Evolutionary conservation across 2,797 vertebrate species (phyloP).

Genomic region (Neoniphon sammara): DNA sequence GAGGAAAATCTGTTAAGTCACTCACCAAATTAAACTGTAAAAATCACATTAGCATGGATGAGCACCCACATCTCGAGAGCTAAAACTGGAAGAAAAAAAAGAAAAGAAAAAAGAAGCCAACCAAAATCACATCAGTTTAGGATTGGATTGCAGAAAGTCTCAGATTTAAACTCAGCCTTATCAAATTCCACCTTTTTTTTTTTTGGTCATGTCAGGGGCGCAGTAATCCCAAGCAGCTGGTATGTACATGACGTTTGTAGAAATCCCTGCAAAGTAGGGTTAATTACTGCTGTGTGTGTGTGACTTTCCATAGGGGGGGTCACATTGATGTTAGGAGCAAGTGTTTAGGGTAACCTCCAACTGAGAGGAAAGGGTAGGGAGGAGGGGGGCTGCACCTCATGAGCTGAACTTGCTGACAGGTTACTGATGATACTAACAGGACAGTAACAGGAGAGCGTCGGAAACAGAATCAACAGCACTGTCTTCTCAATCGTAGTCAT

Average conservation of each 20-base stretch:
- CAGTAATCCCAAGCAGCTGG: slow-evolving; percentile 58
- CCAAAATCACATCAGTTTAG: no score
- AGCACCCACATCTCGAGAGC: slow-evolving; percentile 1
- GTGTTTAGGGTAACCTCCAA: slow-evolving; percentile 54
- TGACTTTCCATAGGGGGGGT: slow-evolving; percentile 43
- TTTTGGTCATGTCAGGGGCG: slow-evolving; percentile 23
- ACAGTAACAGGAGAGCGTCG: neutral
- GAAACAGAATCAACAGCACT: no score
- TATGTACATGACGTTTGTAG: slow-evolving; percentile 50
- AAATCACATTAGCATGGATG: slow-evolving; percentile 20
- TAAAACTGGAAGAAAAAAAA: neutral
- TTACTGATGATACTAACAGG: slow-evolving; percentile 14
- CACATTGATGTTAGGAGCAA: neutral
- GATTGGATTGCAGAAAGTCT: neutral
- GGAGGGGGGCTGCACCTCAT: slow-evolving; percentile 4
- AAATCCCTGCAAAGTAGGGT: slow-evolving; percentile 54
- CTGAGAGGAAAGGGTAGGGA: neutral
- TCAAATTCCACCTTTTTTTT: slow-evolving; percentile 30
- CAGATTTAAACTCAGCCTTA: slow-evolving; percentile 1
- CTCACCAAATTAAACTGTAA: slow-evolving; percentile 10
- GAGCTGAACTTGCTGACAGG: slow-evolving; percentile 25
- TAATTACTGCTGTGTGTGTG: slow-evolving; percentile 35
- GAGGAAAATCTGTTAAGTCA: slow-evolving; percentile 8
- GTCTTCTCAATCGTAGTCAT: no score
- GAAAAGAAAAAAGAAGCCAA: neutral